A percentile compares a stretch with the other conserved stretches of the same genome.
Evolutionary conservation across 2,888 invertebrate species (phyloP).

Genomic region (Rhodophaea formosa): DNA sequence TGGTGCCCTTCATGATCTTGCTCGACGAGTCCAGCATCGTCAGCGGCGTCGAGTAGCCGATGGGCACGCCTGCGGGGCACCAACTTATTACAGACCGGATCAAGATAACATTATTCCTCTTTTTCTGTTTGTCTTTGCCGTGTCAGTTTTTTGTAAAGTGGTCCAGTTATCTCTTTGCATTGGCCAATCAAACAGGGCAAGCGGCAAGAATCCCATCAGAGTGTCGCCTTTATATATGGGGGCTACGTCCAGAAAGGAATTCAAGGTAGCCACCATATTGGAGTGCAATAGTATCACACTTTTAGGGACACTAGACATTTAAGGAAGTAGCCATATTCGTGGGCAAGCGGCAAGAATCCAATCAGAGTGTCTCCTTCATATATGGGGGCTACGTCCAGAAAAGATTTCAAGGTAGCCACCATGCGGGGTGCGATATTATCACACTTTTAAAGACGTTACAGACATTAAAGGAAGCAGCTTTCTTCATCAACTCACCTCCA

Average conservation of each 20-base stretch:
- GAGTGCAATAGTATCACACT: constrained; percentile 89
- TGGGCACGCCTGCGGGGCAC: constrained; percentile 86
- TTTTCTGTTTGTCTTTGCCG: too few relatives aligned
- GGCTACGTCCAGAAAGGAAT: constrained; percentile 90
- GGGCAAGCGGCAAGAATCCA: constrained; percentile 97
- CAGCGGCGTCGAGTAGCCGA: constrained; percentile 97
- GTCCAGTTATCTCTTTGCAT: too few relatives aligned
- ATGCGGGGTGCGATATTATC: constrained; percentile 90
- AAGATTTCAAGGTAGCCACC: constrained; percentile 89
- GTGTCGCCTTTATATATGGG: constrained; percentile 87
- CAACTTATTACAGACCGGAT: too few relatives aligned
- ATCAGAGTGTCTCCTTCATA: constrained; percentile 90
- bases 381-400: constrained; percentile 88
- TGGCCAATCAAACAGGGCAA: too few relatives aligned
- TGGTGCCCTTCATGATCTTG: constrained; percentile 96
- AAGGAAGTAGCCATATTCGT: too few relatives aligned
- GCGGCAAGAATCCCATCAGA: constrained; percentile 96
- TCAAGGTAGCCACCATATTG: constrained; percentile 89
- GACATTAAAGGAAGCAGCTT: too few relatives aligned
- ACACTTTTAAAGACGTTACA: too few relatives aligned
- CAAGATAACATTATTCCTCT: too few relatives aligned
- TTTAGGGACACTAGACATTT: too few relatives aligned
- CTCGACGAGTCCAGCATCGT: constrained; percentile 96
- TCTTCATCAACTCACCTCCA: constrained; percentile 87
- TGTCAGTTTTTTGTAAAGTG: too few relatives aligned